A percentile compares a stretch with the other conserved stretches of the same genome.
Evolutionary conservation across 2,113 vertebrate genomes (phyloP).

Genomic region (Neogale vison): DNA sequence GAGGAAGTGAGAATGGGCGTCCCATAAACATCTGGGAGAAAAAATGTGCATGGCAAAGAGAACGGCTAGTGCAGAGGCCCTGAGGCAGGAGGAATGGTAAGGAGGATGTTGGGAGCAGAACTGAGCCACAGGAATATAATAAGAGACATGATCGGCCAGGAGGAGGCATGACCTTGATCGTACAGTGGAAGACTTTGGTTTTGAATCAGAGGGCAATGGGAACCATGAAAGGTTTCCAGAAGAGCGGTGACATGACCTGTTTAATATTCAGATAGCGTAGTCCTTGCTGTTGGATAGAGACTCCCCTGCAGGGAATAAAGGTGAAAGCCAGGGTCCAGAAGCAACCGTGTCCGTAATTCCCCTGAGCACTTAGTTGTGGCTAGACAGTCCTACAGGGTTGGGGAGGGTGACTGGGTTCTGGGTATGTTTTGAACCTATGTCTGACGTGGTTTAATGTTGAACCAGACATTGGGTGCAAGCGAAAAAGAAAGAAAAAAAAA

Average conservation of each 20-base stretch:
- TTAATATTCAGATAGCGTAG: not conserved
- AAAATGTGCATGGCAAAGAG: not conserved
- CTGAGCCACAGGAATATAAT: not conserved
- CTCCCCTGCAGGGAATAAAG: no score
- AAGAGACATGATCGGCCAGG: not conserved
- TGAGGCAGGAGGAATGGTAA: not conserved
- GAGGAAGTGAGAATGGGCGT: not conserved
- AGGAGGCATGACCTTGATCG: not conserved
- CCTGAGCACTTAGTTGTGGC: not conserved
- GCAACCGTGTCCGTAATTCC: fast-evolving
- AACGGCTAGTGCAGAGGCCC: not conserved
- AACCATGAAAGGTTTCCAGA: not conserved
- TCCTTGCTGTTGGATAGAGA: not conserved
- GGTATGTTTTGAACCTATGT: not conserved
- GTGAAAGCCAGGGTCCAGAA: not conserved
- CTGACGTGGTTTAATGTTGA: not conserved
- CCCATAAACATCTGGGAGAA: not conserved
- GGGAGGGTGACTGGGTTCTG: not conserved
- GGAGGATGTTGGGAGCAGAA: not conserved
- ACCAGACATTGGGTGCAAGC: not conserved
- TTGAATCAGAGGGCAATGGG: not conserved
- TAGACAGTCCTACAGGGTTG: not conserved
- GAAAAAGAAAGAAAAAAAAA: not conserved
- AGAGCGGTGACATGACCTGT: not conserved
- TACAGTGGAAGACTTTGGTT: not conserved